phyloP scores from a whole-genome alignment of 1,140 invertebrate species.

The Pseudoatta argentina region DNA sequence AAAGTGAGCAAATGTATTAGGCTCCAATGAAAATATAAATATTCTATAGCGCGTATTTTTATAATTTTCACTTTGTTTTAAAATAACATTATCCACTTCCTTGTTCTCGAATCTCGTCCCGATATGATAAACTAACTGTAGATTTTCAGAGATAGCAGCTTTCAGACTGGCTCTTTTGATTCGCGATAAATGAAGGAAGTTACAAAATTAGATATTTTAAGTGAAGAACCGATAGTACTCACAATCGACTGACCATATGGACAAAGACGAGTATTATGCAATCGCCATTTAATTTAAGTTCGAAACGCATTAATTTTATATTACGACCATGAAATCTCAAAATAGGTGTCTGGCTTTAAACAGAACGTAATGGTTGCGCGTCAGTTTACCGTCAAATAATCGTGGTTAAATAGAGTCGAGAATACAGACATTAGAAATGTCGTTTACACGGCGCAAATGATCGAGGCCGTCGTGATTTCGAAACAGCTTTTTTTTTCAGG shows the following conservation, averaged over 20 bases:
- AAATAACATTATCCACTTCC: too few relatives aligned
- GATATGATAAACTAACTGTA: neutral
- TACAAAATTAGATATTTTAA: neutral
- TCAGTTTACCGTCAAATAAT: neutral
- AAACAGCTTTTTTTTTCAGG: conserved; percentile 4
- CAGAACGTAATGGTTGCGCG: neutral
- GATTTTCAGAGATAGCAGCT: neutral
- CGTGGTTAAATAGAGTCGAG: conserved; percentile 21
- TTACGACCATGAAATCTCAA: neutral
- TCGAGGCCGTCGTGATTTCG: conserved; percentile 30
- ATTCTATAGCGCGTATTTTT: too few relatives aligned
- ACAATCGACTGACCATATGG: neutral
- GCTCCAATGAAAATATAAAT: too few relatives aligned
- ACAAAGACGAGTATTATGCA: neutral
- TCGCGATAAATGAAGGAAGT: neutral
- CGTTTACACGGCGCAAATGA: neutral
- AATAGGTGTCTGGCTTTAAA: neutral
- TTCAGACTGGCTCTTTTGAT: neutral
- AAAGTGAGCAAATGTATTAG: too few relatives aligned
- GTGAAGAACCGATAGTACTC: neutral
- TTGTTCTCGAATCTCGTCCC: neutral
- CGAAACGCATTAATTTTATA: neutral
- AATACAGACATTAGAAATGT: neutral
- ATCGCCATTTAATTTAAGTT: neutral
- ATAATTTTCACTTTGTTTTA: too few relatives aligned